Evolutionary conservation across 2,888 invertebrate species (phyloP).

Genomic region (Prenolepis imparis): DNA sequence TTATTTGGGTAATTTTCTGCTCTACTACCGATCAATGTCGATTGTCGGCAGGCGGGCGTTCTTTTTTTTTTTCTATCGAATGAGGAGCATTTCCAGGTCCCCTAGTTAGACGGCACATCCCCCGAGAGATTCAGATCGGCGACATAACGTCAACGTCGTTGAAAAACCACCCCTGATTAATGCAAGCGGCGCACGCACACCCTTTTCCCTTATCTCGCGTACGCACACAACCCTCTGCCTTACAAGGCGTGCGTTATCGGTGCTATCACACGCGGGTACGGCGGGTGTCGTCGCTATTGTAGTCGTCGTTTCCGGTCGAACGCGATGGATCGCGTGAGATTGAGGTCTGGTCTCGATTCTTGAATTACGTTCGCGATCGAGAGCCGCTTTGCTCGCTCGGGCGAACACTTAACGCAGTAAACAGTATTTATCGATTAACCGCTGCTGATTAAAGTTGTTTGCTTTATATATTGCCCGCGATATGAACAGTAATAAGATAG

Average conservation of each 20-base stretch:
- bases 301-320: constrained; percentile 63
- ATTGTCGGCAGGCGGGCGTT: neutral
- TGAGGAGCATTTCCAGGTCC: neutral
- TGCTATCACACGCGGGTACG: constrained; percentile 72
- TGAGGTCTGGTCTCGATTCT: constrained; percentile 39
- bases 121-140: constrained; percentile 49
- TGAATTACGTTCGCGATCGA: constrained; percentile 45
- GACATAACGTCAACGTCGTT: constrained; percentile 56
- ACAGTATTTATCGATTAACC: constrained; percentile 40
- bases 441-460: constrained; percentile 28
- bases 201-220: constrained; percentile 76
- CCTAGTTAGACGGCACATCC: constrained; percentile 45
- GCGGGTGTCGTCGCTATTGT: constrained; percentile 55
- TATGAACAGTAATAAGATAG: neutral
- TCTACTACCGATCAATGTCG: neutral
- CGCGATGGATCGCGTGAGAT: constrained; percentile 61
- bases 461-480: neutral
- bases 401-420: constrained; percentile 11
- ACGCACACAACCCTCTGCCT: constrained; percentile 64
- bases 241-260: constrained; percentile 74
- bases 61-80: constrained; percentile 16
- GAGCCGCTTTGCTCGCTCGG: constrained; percentile 30
- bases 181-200: constrained; percentile 75
- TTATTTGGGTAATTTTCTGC: neutral
- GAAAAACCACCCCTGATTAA: constrained; percentile 78